These are phyloP conservation scores for Melinopterus prodromus DNA, from an alignment of 2,888 invertebrate species.

Conservation along the genomic window DNA sequence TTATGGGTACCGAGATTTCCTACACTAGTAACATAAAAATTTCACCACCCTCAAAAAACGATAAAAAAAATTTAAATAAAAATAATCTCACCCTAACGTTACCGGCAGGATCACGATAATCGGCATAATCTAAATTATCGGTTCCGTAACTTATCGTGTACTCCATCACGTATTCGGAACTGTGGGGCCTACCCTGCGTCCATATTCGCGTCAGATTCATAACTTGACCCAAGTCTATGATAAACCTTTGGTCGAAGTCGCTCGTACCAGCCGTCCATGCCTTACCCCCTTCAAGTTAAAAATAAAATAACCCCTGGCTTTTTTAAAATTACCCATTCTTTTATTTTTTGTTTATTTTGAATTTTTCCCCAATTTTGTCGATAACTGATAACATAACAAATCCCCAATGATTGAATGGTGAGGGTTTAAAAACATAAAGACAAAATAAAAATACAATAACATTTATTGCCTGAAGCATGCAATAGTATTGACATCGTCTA, in stretches of 20 bases:
- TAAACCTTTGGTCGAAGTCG: slow-evolving; percentile 92
- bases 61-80: slow-evolving; percentile 21
- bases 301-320: not conserved
- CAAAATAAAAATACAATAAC: slow-evolving; percentile 31
- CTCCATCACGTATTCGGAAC: slow-evolving; percentile 92
- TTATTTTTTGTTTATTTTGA: not conserved
- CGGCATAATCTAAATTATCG: slow-evolving; percentile 88
- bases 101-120: slow-evolving; percentile 89
- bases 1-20: not conserved
- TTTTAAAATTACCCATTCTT: not conserved
- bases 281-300: slow-evolving; percentile 72
- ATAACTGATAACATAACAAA: not conserved
- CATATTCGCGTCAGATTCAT: slow-evolving; percentile 90
- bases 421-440: not conserved
- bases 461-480: slow-evolving; percentile 36
- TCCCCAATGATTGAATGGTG: not conserved
- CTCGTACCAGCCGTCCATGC: slow-evolving; percentile 92
- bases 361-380: not conserved
- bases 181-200: slow-evolving; percentile 89
- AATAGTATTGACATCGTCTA: slow-evolving; percentile 30
- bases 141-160: slow-evolving; percentile 93
- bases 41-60: not conserved
- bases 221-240: slow-evolving; percentile 86
- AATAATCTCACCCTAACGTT: slow-evolving; percentile 80
- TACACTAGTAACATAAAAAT: no score